phyloP scores from a whole-genome alignment of 2,113 vertebrate species.

The Zapornia atra region DNA sequence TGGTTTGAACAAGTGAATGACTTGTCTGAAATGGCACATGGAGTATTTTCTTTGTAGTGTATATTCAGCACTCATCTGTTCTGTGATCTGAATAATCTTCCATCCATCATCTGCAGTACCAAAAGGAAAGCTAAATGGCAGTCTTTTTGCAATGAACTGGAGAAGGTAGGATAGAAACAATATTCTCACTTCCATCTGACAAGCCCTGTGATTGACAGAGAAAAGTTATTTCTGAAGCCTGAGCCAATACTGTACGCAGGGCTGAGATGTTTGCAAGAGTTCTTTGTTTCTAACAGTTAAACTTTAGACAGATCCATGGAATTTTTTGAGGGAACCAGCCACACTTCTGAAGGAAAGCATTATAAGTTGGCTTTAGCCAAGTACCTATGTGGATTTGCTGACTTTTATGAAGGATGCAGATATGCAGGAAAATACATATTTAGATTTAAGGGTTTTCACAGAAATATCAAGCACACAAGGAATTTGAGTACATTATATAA shows the following conservation, averaged over 20 bases:
- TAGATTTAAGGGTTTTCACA: background rate
- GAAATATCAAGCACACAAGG: background rate
- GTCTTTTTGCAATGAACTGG: background rate
- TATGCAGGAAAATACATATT: background rate
- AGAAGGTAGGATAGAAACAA: background rate
- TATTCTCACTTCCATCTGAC: background rate
- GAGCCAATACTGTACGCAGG: background rate
- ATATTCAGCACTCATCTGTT: background rate
- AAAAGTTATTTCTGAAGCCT: background rate
- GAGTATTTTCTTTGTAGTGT: background rate
- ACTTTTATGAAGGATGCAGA: background rate
- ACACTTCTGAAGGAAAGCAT: background rate
- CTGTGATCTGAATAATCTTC: background rate
- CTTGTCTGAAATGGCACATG: background rate
- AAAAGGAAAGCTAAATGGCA: background rate
- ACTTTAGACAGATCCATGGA: background rate
- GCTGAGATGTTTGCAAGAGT: background rate
- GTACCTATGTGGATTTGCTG: background rate
- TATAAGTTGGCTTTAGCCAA: background rate
- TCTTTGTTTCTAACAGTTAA: background rate
- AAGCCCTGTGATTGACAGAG: background rate
- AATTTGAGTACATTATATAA: background rate
- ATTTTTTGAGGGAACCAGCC: background rate
- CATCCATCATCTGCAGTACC: background rate
- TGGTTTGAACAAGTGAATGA: background rate